These are phyloP conservation scores for Mnemiopsis leidyi DNA, from an alignment of 37 sponge, comb jelly and placozoan species.

Conservation along the genomic window DNA sequence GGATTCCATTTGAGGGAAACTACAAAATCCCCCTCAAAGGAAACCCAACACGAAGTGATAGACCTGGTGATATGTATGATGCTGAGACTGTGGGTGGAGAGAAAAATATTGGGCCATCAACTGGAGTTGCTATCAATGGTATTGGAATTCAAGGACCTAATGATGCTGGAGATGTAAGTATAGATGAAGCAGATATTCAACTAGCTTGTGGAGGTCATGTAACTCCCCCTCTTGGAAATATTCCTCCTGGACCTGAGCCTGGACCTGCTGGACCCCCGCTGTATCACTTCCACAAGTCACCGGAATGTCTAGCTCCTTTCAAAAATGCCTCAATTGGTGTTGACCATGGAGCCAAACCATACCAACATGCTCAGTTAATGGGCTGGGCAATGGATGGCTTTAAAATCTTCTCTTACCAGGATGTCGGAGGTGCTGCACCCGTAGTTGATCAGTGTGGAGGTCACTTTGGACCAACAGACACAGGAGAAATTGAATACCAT, in stretches of 20 bases:
- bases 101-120: constrained; percentile 50
- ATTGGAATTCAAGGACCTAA: constrained; percentile 56
- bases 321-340: constrained; percentile 24
- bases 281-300: constrained; percentile 62
- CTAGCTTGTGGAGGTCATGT: constrained; percentile 62
- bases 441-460: constrained; percentile 55
- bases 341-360: constrained; percentile 38
- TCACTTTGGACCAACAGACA: constrained; percentile 55
- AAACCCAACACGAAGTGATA: constrained; percentile 27
- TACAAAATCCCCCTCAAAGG: constrained; percentile 59
- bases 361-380: background rate
- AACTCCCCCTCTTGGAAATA: constrained; percentile 45
- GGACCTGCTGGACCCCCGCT: constrained; percentile 34
- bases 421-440: constrained; percentile 59
- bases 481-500: constrained; percentile 47
- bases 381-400: constrained; percentile 64
- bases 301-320: constrained; percentile 47
- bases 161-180: constrained; percentile 66
- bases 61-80: constrained; percentile 65
- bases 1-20: background rate
- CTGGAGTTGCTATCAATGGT: constrained; percentile 45
- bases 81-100: constrained; percentile 55
- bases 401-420: constrained; percentile 38
- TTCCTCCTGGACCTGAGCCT: background rate
- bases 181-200: constrained; percentile 63